Evolutionary conservation across 2,888 invertebrate genomes (phyloP), one percentile per base, ranked within the genome.

Genomic region (Tetramorium bicarinatum): DNA sequence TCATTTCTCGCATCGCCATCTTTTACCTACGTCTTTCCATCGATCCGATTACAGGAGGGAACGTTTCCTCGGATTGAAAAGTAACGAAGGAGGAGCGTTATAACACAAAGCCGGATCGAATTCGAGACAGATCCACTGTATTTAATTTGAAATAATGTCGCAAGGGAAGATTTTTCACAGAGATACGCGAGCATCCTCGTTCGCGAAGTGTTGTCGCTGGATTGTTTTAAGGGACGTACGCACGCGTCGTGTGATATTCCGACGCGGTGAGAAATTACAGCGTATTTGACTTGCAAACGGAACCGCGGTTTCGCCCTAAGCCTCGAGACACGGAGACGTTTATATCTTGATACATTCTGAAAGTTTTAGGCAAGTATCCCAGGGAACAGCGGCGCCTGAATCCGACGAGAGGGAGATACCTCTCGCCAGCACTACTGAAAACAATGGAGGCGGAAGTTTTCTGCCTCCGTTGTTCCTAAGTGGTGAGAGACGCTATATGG

Each of bases 371-470:
- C 2, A 47, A 38, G 13, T 59, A 56, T 47, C 44, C 21, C 71
- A 11, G 18, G 7, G 18, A 56, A 13, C 29, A 4, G 13, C 15
- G 34, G 8, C 29, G 47, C 41, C 52, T 52, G 18, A 38, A 66
- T 54, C 44, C 44, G 44, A 44, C 67, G 75, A 47, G 75, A 25
- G 25, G 25, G 8, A 67, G 25, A 41, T 29, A 13, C 69, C 15
- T 54, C 52, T 76, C 34, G 44, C 34, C 38, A 34, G 47, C 47
- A 25, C 34, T 59, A 80, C 59, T 71, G 59, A 59, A 72, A 72
- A 80, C 79, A 80, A 80, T 49, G 21, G 79, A 49, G 72, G 67
- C 56, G 49, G 38, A 80, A 80, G 72, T 80, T 80, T 80, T 80
- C 79, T 49, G 79, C 79, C 59, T 79, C 72, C 59, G 47, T 25